Conservation (phyloP, 2,113 vertebrate species). For the Saiga tatarica region DNA sequence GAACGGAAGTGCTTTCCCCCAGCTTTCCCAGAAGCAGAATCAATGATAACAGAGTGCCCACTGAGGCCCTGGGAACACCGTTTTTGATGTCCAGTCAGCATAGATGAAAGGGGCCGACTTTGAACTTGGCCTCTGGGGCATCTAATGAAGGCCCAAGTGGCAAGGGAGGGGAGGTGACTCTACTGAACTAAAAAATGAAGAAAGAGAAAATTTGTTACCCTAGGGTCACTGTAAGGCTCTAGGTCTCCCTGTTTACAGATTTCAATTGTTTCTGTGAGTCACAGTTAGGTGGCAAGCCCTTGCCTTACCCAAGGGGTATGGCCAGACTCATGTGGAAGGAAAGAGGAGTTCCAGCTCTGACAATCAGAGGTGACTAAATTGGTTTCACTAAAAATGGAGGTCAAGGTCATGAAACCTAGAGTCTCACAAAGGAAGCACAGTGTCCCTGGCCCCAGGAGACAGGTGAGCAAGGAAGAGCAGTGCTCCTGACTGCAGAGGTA, state of each 20-base stretch:
- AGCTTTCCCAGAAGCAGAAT: not conserved
- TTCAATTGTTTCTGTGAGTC: not conserved
- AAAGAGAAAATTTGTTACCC: not conserved
- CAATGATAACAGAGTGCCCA: not conserved
- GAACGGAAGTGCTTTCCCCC: not conserved
- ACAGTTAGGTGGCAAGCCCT: not conserved
- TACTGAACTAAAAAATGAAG: not conserved
- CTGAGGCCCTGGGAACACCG: not conserved
- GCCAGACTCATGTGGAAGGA: not conserved
- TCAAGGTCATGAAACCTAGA: not conserved
- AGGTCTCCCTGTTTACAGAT: not conserved
- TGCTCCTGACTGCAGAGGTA: not conserved
- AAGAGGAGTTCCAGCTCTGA: not conserved
- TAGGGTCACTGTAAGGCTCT: not conserved
- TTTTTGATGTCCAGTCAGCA: not conserved
- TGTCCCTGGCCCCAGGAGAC: not conserved
- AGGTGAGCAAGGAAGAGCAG: not conserved
- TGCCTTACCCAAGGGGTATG: not conserved
- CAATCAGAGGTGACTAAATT: not conserved
- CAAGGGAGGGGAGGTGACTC: accelerated
- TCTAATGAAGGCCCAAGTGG: not conserved
- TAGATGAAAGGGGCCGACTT: not conserved
- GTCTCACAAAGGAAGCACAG: accelerated
- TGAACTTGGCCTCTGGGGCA: not conserved
- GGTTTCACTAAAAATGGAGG: not conserved